Evolutionary conservation across 2,888 invertebrate genomes (phyloP), one percentile per base, ranked within the genome.

Genomic region (Eudasyphora cyanicolor): DNA sequence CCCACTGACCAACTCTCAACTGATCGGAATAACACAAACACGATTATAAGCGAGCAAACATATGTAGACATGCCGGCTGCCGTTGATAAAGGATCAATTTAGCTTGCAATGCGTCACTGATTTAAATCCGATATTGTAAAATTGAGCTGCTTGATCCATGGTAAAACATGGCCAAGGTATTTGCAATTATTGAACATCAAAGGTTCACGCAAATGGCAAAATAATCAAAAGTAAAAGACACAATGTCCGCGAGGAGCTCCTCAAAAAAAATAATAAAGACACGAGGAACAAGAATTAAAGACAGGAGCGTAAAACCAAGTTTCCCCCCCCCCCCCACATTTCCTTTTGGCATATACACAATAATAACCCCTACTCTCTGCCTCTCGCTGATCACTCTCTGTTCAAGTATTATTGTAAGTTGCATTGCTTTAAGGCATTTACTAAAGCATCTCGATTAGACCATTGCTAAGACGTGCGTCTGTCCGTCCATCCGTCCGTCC

Each of bases 111-210:
- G 90, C 86, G 86, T 87, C 87, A 88, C 89, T 90, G 90, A 90
- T 90, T 90, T 90, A 90, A 90, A 90, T 90, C 90, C 90, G 90
- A 90, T 90, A 89, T 84, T 85, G 83, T 81, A 80, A 84, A 84
- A 84, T 84, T 78, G 77, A 77, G 76, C 83, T 75, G 88, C 87
- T 88, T 89, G 90, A 89, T 89, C 87, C 87, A 85, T 87, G 87
- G 86, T 88, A 88, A 88, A 88, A 90, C 90, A 90, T 89, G 89
- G 89, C 86, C 89, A 88, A 86, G 89, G 89, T 88, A 90, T 90
- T 90, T 88, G 90, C 90, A 90, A 90, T 90, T 90, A 90, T 90
- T 89, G 90, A 89, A 90, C 90, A 87, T 89, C 89, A 90, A 90
- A 89, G 88, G 38, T 57, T 67, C 35, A 42, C 67, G 67, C 67